Evolutionary conservation across 2,113 vertebrate genomes (phyloP), one percentile per base, ranked within the genome.

Genomic region (Clupea harengus): DNA sequence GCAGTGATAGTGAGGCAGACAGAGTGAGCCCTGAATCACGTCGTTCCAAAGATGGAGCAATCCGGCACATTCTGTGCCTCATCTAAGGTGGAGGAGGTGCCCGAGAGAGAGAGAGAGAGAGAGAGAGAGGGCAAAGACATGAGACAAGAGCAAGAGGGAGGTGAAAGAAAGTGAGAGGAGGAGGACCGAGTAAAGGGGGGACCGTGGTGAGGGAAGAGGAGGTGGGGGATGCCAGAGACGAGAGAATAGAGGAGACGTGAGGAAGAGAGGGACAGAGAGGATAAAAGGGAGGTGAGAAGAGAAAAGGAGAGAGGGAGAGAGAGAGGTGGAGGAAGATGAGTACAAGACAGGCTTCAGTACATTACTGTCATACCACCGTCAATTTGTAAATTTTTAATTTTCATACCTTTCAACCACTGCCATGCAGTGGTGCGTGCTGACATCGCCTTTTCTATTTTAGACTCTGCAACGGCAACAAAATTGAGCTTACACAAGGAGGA

Each of bases 381-480:
- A 78, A 84, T 89, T 88, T 87, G 4, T 82, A 84, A 49, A 86
- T 85, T 75, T 90, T 87, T 84, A 82, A 89, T 86, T 83, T 86
- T 85, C 54, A 78, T 84, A 81, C 83, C 81, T 85, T 88, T 85
- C 54, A 72, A 17, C 60, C 72, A 85, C 85, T 22, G 67, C 49
- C 49, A 83, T 82, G 85, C 80, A 84, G 80, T 57, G 9, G 60
- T 88, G 87, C 57, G 9, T 90, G 89, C 90, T 88, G 90, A 91
- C 86, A 84, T 17, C n/a, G 46, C 47, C 57, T 46, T 81, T 87
- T 84, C 82, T 81, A 84, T 90, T 87, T 90, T 87, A 89, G 87
- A 45, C 87, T 83, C 67, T 82, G 85, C 83, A 72, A 39, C 86
- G 75, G 81, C 85, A 87, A 87, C 87, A 86, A 82, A 87, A 85